phyloP scores from a whole-genome alignment of 2,888 invertebrate species.

The Coelopa pilipes region DNA sequence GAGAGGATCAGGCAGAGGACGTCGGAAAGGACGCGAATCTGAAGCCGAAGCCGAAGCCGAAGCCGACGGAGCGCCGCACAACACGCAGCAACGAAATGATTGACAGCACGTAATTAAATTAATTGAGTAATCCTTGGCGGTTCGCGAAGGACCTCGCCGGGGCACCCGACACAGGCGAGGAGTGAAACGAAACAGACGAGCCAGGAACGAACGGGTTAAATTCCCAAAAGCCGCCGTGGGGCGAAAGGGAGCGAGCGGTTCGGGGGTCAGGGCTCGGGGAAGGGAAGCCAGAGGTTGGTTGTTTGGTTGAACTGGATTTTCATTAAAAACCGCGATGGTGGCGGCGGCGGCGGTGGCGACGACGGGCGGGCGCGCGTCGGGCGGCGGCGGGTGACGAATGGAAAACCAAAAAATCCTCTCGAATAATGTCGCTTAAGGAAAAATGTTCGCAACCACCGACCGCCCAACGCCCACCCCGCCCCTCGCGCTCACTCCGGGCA shows the following conservation, averaged over 20 bases:
- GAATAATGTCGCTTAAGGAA: constrained; percentile 38
- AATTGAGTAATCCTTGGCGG: constrained; percentile 67
- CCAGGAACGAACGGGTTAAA: constrained; percentile 55
- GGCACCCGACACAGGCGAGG: too few species aligned
- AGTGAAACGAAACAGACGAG: constrained; percentile 9
- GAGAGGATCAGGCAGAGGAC: neutral
- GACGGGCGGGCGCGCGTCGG: too few species aligned
- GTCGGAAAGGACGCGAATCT: neutral
- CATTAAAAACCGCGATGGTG: constrained; percentile 44
- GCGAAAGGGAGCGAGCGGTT: constrained; percentile 36
- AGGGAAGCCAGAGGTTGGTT: neutral
- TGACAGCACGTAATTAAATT: constrained; percentile 69
- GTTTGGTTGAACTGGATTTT: constrained; percentile 39
- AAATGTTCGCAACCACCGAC: constrained; percentile 7
- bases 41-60: constrained; percentile 15
- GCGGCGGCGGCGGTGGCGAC: neutral
- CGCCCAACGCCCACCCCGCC: neutral
- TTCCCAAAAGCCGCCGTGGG: constrained; percentile 45
- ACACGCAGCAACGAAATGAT: constrained; percentile 62
- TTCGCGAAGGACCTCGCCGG: constrained; percentile 40
- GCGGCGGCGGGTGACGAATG: constrained; percentile 34
- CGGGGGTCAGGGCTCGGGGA: neutral
- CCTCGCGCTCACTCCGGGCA: too few species aligned
- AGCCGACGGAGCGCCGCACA: constrained; percentile 30
- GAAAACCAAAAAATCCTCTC: constrained; percentile 38